Evolutionary conservation across 2,797 vertebrate genomes (phyloP).

Genomic region (Lacerta bilineata): DNA sequence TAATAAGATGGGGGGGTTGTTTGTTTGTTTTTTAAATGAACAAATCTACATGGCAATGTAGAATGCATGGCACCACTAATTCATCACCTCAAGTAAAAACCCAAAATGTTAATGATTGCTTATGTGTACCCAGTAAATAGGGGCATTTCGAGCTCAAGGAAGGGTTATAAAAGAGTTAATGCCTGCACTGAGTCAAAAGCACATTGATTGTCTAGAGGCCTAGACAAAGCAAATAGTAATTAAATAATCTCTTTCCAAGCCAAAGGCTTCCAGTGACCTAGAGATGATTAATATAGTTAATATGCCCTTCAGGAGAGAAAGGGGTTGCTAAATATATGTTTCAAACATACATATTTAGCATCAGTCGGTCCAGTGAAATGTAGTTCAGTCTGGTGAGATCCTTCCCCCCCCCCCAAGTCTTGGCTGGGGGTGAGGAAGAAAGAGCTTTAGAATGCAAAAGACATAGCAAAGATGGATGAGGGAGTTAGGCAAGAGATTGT

Average conservation of each 20-base stretch:
- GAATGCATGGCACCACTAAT: not conserved
- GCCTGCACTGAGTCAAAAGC: not conserved
- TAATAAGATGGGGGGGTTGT: not conserved
- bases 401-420: constrained; percentile 42
- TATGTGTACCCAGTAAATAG: not conserved
- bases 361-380: constrained; percentile 4
- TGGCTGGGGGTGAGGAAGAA: constrained; percentile 33
- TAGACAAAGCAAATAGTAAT: constrained; percentile 33
- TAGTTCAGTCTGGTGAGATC: constrained; percentile 38
- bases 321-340: not conserved
- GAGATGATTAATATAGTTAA: constrained; percentile 25
- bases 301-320: constrained; percentile 19
- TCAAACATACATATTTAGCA: constrained; percentile 1
- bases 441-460: constrained; percentile 43
- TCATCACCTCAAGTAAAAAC: not conserved
- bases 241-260: constrained; percentile 28
- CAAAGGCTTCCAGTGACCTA: not conserved
- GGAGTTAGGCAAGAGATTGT: not conserved
- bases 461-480: constrained; percentile 53
- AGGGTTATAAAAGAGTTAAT: constrained; percentile 37
- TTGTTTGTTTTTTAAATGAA: not conserved
- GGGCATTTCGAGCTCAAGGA: constrained; percentile 1
- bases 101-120: not conserved
- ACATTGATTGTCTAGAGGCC: constrained; percentile 11
- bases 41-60: not conserved